Evolutionary conservation across 2,888 invertebrate species (phyloP).

Genomic region (Parasteatoda lunata): DNA sequence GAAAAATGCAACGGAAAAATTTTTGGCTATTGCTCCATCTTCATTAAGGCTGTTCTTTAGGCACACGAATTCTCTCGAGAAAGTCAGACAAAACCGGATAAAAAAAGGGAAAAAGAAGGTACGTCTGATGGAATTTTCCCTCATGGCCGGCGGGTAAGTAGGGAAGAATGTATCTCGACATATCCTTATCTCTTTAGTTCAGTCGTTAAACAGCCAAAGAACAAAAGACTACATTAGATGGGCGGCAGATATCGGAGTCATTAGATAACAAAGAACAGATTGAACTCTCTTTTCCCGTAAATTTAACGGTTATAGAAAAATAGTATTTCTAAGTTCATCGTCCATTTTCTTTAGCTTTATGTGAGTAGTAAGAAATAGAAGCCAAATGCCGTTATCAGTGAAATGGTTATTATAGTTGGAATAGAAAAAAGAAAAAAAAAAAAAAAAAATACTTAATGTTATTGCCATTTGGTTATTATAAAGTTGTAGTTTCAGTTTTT

Average conservation of each 20-base stretch:
- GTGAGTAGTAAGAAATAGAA: neutral
- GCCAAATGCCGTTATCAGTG: neutral
- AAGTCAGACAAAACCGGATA: neutral
- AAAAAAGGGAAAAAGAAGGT: neutral
- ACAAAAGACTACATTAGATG: constrained; percentile 32
- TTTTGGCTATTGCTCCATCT: no score
- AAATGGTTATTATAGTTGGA: neutral
- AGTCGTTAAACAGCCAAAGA: constrained; percentile 47
- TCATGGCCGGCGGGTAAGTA: constrained; percentile 18
- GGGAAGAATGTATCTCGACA: constrained; percentile 20
- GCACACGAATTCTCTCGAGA: neutral
- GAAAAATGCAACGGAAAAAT: no score
- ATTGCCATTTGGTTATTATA: neutral
- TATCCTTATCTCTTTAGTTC: constrained; percentile 34
- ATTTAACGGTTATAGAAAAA: constrained; percentile 1
- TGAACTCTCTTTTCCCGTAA: constrained; percentile 2
- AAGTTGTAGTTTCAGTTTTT: no score
- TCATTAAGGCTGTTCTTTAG: no score
- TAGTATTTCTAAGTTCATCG: neutral
- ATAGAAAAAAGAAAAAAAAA: constrained; percentile 14
- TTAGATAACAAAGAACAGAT: constrained; percentile 11
- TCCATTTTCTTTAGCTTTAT: neutral
- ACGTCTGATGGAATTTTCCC: constrained; percentile 13
- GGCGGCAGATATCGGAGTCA: constrained; percentile 22
- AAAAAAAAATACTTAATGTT: constrained; percentile 23